Base-by-base conservation (phyloP, 2,113 vertebrate species). In the Tragulus kanchil region DNA sequence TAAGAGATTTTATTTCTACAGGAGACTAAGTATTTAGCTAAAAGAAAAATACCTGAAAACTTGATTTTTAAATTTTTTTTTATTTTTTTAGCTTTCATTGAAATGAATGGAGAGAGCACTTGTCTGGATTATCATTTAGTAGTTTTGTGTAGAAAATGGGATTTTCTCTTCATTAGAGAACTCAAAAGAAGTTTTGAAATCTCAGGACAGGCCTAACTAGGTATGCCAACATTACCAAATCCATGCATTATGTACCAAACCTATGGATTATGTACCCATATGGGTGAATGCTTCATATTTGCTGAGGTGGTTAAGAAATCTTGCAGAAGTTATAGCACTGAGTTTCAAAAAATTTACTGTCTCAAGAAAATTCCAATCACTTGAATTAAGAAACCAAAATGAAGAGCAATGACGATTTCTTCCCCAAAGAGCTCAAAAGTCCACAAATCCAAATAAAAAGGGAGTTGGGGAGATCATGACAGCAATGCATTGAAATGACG, bases 301-400 rank as follows among this genome's bases (percentile, higher is more conserved):
- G 56, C 61, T 83, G 62, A 31, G 5, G 50, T 28, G 14, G n/a
- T 26, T 81, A 84, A 83, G 78, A 81, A 88, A 71, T 36, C n/a
- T 50, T 85, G 26, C 1, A 83, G 54, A 90, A 69, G 8, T 58
- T 17, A 0, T 50, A 67, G 21, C 17, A 26, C 28, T 61, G 45
- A 82, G 54, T 82, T 93, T 94, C 67, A 84, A 94, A 64, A 90
- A 71, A 62, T 85, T 86, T 86, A 62, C 79, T 81, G 88, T 79
- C 84, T 42, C 16, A 54, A 23, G 48, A 21, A 94, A 69, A 93
- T 87, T 93, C 48, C 45, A 77, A 67, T 85, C 45, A 75, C 28
- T 82, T 89, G 64, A 94, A 31, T 64, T 21, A 93, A 89, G 21
- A 79, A 86, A n/a, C 65, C 21, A 61, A 94, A 92, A 79, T 62